These are phyloP conservation scores for Oreochromis niloticus DNA, from an alignment of 2,113 vertebrate species.

Conservation along the genomic window DNA sequence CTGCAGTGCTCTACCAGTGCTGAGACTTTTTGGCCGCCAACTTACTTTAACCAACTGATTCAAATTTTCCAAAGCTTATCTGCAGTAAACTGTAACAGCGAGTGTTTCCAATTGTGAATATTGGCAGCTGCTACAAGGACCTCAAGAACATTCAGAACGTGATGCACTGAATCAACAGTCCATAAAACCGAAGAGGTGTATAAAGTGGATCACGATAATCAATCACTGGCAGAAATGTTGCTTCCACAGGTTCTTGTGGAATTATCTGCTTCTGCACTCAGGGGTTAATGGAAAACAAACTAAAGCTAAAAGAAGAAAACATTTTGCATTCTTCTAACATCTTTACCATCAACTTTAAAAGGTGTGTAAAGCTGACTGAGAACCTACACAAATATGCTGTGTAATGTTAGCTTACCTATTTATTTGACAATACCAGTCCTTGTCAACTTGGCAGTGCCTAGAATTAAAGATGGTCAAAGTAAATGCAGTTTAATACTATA, in stretches of 20 bases:
- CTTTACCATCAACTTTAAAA: neutral
- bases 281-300: neutral
- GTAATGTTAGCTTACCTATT: neutral
- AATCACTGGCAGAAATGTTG: neutral
- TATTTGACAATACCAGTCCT: neutral
- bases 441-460: neutral
- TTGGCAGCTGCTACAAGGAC: neutral
- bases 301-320: neutral
- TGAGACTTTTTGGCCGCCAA: neutral
- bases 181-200: neutral
- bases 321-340: neutral
- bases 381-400: neutral
- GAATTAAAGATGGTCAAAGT: neutral
- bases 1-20: neutral
- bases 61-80: neutral
- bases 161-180: neutral
- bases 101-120: neutral
- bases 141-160: neutral
- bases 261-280: neutral
- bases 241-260: neutral
- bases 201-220: neutral
- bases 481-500: neutral
- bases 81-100: neutral
- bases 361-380: neutral
- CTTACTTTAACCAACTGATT: neutral